Evolutionary conservation across 1,140 invertebrate species (phyloP), one percentile per base, ranked within the genome.

Genomic region (Lucilia sericata): DNA sequence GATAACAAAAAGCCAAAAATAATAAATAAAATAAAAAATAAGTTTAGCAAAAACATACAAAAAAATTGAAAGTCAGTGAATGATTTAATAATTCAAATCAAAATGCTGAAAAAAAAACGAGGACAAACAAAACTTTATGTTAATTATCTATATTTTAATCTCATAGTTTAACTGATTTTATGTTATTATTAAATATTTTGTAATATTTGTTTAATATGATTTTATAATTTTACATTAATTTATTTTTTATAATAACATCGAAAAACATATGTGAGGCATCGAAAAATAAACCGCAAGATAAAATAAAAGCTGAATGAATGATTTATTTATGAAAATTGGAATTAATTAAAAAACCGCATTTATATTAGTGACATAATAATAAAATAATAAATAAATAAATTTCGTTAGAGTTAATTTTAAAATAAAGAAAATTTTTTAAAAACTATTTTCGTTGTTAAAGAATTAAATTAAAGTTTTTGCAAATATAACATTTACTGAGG

Each of bases 291-390:
- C 65, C 65, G 65, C 65, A 70, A 70, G 9, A 60, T n/a, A 60
- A 60, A 60, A 14, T 5, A 60, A 60, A 60, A 60, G n/a, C 25
- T 30, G 25, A 30, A 30, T 30, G 25, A 30, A 30, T 30, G 25
- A 30, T 30, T 60, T 14, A n/a, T 70, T 70, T 70, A 70, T 70
- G 5, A 70, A 70, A 10, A 70, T 1, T 17, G 55, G n/a, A 60
- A 60, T 60, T 60, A 60, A 60, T 60, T 60, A 70, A 70, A 70
- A 70, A 70, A 70, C n/a, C 65, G 3, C 65, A 70, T 7, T n/a
- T 1, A 21, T 19, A 70, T 70, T 70, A 70, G 65, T 70, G 65
- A 70, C 65, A 70, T 70, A 70, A 70, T 70, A 19, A 70, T 8
- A 9, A 70, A 49, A 12, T 12, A 70, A 25, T 70, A 70, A 70